These are phyloP conservation scores for Pelvicachromis taeniatus DNA, from an alignment of 2,113 vertebrate genomes.

Conservation along the genomic window DNA sequence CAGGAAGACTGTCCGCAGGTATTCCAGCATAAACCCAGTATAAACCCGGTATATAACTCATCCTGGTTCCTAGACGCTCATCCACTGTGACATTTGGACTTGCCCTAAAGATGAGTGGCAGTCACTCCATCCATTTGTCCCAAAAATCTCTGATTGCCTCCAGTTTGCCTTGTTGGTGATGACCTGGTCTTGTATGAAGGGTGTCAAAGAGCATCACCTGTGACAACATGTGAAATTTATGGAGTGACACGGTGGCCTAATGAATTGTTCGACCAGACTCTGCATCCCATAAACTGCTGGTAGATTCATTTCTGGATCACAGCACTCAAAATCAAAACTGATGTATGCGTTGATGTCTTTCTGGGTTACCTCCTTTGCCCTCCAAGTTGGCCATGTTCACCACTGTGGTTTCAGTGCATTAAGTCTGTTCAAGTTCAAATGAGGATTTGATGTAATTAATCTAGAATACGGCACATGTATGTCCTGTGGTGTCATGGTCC, in stretches of 20 bases:
- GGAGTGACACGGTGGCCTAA: neutral
- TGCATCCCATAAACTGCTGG: neutral
- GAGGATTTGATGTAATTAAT: neutral
- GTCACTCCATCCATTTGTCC: neutral
- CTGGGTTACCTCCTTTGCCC: neutral
- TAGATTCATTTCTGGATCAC: neutral
- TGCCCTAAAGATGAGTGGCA: neutral
- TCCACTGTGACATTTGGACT: neutral
- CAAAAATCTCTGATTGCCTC: neutral
- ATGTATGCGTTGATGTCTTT: neutral
- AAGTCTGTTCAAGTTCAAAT: neutral
- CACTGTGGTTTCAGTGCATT: neutral
- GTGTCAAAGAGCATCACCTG: too few species aligned
- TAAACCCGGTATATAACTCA: neutral
- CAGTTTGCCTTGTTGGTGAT: neutral
- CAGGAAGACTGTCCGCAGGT: neutral
- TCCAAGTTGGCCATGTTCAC: neutral
- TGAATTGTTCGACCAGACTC: neutral
- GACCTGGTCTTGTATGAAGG: neutral
- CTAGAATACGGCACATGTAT: neutral
- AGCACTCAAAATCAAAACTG: neutral
- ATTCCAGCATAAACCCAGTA: neutral
- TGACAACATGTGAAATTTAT: neutral
- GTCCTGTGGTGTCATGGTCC: too few species aligned
- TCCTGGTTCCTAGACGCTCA: neutral